These are phyloP conservation scores for Virgularia gustaviana DNA, from an alignment of 92 coral and sea anemone genomes.

Conservation along the genomic window DNA sequence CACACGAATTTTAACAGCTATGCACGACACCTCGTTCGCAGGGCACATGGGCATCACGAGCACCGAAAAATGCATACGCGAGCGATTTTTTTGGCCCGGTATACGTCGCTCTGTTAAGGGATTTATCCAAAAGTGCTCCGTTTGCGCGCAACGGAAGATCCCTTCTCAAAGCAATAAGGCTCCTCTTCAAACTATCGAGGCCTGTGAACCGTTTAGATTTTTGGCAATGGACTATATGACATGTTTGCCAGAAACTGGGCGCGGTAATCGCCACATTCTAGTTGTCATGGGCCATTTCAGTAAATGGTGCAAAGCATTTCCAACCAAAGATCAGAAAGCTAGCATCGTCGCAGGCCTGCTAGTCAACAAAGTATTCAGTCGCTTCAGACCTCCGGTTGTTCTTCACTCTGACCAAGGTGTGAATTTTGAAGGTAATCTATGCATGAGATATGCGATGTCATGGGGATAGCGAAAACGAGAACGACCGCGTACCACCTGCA, in stretches of 20 bases:
- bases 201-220: constrained; percentile 39
- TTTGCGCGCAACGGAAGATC: constrained; percentile 2
- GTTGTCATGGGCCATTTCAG: constrained; percentile 50
- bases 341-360: constrained; percentile 29
- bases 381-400: constrained; percentile 49
- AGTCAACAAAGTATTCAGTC: constrained; percentile 23
- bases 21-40: constrained; percentile 21
- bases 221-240: constrained; percentile 49
- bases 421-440: constrained; percentile 47
- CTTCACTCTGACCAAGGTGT: constrained; percentile 58
- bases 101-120: constrained; percentile 10
- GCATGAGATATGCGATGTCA: constrained; percentile 49
- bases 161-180: constrained; percentile 18
- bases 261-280: constrained; percentile 48
- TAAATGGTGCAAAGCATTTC: constrained; percentile 40
- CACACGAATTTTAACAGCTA: not conserved
- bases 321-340: constrained; percentile 34
- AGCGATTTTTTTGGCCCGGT: constrained; percentile 29
- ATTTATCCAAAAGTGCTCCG: constrained; percentile 4
- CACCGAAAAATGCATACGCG: not conserved
- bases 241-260: constrained; percentile 33
- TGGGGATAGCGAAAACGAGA: constrained; percentile 38
- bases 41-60: constrained; percentile 20
- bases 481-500: constrained; percentile 46
- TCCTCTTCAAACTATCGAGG: constrained; percentile 17